A percentile compares a stretch with the other conserved stretches of the same genome.
Evolutionary conservation across 1,140 invertebrate genomes (phyloP).

Genomic region (Oryctes rhinoceros): DNA sequence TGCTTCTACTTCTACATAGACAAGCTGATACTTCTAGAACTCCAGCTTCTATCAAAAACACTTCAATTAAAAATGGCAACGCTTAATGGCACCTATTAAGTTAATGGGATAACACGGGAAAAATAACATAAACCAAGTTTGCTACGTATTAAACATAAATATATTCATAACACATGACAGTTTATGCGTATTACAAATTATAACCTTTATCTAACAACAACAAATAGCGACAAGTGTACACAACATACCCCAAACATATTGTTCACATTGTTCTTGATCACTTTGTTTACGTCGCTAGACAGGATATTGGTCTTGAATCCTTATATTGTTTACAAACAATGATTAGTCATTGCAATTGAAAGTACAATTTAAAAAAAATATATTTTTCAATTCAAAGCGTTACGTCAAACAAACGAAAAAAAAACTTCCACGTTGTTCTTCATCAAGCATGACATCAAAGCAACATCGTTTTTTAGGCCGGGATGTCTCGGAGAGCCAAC

Average conservation of each 20-base stretch:
- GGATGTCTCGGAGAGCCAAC: too few species aligned
- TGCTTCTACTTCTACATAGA: too few species aligned
- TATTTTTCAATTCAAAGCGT: neutral
- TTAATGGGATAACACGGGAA: neutral
- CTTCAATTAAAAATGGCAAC: too few species aligned
- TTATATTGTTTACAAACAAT: slow-evolving; percentile 1
- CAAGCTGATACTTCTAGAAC: too few species aligned
- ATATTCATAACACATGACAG: neutral
- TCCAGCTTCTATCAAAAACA: too few species aligned
- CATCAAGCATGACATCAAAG: neutral
- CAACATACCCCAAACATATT: neutral
- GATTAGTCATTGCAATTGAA: slow-evolving; percentile 1
- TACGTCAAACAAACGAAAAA: neutral
- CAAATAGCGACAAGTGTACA: neutral
- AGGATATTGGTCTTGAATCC: neutral
- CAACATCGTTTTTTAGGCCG: neutral
- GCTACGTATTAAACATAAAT: neutral
- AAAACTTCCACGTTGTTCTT: neutral
- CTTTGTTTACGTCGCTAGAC: neutral
- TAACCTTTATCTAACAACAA: neutral
- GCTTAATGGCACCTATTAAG: too few species aligned
- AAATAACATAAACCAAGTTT: neutral
- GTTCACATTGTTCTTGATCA: neutral
- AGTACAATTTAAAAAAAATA: neutral
- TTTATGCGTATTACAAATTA: neutral